A percentile compares a stretch with the other conserved stretches of the same genome.
These are phyloP conservation scores for Myotis myotis DNA, from an alignment of 2,797 vertebrate genomes.

Conservation along the genomic window DNA sequence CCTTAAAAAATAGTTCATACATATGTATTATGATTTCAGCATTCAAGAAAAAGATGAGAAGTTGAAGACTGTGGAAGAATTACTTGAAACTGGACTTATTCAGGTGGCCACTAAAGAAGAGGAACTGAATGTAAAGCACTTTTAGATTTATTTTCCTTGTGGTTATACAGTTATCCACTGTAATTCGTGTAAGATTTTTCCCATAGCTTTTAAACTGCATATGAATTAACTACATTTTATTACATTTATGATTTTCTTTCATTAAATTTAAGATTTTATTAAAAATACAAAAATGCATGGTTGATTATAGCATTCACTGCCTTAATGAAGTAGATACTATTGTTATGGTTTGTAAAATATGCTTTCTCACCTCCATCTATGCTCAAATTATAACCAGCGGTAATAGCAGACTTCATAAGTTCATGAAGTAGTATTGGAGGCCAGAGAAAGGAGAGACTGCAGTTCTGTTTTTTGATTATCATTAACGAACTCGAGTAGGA, in stretches of 20 bases:
- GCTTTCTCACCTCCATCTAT: not conserved
- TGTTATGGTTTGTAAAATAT: not conserved
- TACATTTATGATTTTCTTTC: not conserved
- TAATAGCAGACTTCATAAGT: not conserved
- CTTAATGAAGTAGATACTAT: not conserved
- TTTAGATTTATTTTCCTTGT: not conserved
- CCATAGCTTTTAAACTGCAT: not conserved
- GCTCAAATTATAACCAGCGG: not conserved
- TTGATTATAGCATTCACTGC: not conserved
- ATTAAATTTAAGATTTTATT: conserved; percentile 21
- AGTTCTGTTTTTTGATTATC: conserved; percentile 9
- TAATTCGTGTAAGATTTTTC: not conserved
- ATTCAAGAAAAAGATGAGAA: conserved; percentile 94
- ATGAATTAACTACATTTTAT: not conserved
- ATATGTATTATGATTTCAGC: conserved; percentile 81
- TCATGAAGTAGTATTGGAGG: not conserved
- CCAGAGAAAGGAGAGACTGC: not conserved
- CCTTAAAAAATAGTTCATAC: conserved; percentile 38
- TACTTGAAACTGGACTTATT: conserved; percentile 95
- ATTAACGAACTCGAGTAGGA: not conserved
- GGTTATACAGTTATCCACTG: conserved; percentile 2
- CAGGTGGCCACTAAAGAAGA: conserved; percentile 97
- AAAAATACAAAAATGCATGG: not conserved
- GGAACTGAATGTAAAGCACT: conserved; percentile 90
- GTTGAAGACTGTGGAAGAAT: conserved; percentile 93